Base-by-base conservation (phyloP, 2,113 vertebrate genomes). In the Pelvicachromis taeniatus region DNA sequence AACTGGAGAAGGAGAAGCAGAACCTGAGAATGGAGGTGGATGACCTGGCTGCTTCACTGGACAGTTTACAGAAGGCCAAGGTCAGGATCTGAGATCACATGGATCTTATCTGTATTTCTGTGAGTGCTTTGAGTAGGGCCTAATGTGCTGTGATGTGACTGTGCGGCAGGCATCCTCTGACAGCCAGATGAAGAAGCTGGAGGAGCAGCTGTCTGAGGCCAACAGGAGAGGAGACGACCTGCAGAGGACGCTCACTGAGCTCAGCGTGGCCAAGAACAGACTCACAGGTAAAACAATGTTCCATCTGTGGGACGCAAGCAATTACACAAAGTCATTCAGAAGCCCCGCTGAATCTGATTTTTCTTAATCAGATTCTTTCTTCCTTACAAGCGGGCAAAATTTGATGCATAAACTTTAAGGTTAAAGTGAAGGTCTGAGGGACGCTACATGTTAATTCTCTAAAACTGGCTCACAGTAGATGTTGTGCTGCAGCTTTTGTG, bases 1-100 rank as follows among this genome's bases (percentile, higher is more conserved):
- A 96, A 14, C 95, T 96, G 89, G 97, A 97, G 88, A 97, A 97
- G 80, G 97, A 97, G 33, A 97, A 97, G 58, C 96, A 96, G 85
- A 96, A 87, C 81, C 91, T 97, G 87, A 94, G 94, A 65, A 89
- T 96, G 90, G 96, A 97, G 92, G 91, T 96, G 83, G 96, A 97
- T 0, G 95, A 96, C 61, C 89, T 97, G 77, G 73, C 93, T 0
- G 90, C 94, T 3, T 94, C 95, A 0, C 80, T 96, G 55, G 96
- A 96, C 53, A 94, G 80, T 6, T 91, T 96, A 84, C 96, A 97
- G 90, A 97, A 96, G 77, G 91, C 93, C 77, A 97, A 96, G 96
- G 96, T 96, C 54, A 77, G 84, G 2, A 2, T 5, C 21, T 55
- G 16, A 14, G 45, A 19, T 35, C 14, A 50, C 1, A 12, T 31